phyloP scores from a whole-genome alignment of 2,113 vertebrate genomes.

The Butorides virescens region DNA sequence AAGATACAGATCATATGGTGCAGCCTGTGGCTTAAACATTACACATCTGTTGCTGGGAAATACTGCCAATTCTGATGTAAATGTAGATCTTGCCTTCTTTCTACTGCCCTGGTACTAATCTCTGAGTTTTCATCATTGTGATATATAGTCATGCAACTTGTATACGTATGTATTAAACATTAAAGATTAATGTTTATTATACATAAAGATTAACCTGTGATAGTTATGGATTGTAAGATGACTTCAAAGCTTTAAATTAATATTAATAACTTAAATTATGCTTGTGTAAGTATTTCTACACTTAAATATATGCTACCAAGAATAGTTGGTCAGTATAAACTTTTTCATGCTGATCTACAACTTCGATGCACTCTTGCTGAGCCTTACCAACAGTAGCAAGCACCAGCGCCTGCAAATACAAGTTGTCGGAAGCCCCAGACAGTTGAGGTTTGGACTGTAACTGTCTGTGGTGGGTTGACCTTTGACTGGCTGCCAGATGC shows the following conservation, averaged over 20 bases:
- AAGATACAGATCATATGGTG: neutral
- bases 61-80: neutral
- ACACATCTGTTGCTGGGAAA: neutral
- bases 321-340: neutral
- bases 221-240: neutral
- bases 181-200: neutral
- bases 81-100: neutral
- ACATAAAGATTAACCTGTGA: neutral
- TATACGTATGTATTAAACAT: neutral
- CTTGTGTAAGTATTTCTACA: neutral
- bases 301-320: neutral
- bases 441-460: neutral
- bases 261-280: neutral
- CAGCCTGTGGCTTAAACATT: neutral
- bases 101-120: neutral
- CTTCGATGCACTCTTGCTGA: neutral
- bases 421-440: neutral
- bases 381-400: neutral
- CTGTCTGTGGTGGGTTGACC: neutral
- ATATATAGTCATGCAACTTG: fast-evolving
- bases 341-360: neutral
- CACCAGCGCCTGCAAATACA: neutral
- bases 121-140: neutral
- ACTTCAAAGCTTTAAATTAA: neutral
- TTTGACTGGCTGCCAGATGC: neutral